Percentiles rank a stretch among this genome's conserved stretches.
These are phyloP conservation scores for Actinia equina DNA, from an alignment of 64 coral and sea anemone genomes.

Conservation along the genomic window DNA sequence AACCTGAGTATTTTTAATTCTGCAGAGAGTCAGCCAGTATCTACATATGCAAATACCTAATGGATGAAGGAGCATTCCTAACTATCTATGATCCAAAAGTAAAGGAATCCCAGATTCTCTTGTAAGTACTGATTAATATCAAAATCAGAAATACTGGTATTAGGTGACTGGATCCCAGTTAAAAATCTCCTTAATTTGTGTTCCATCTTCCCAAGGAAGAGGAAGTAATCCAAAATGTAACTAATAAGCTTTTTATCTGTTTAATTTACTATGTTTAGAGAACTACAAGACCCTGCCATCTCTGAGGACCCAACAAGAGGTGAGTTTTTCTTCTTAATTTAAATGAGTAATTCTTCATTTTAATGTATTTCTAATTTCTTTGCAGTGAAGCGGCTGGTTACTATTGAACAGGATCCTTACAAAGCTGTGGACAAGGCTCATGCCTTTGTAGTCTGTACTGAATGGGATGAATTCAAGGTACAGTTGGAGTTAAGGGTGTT, in stretches of 20 bases:
- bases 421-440: conserved; percentile 79
- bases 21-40: conserved; percentile 95
- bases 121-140: conserved; percentile 61
- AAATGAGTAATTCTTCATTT: not conserved
- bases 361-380: not conserved
- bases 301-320: conserved; percentile 85
- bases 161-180: too few species aligned
- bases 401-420: conserved; percentile 85
- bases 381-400: conserved; percentile 77
- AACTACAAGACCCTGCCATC: conserved; percentile 68
- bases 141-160: not conserved
- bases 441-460: conserved; percentile 86
- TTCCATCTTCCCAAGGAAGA: too few species aligned
- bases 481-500: not conserved
- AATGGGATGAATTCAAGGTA: conserved; percentile 98
- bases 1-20: not conserved
- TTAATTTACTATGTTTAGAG: conserved; percentile 4
- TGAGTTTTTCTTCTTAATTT: not conserved
- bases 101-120: conserved; percentile 80
- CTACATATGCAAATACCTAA: conserved; percentile 96
- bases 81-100: conserved; percentile 93
- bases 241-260: too few species aligned
- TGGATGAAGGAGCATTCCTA: conserved; percentile 93
- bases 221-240: too few species aligned
- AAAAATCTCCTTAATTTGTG: too few species aligned